Evolutionary conservation across 2,797 vertebrate genomes (phyloP).

Genomic region (Siniperca scherzeri): DNA sequence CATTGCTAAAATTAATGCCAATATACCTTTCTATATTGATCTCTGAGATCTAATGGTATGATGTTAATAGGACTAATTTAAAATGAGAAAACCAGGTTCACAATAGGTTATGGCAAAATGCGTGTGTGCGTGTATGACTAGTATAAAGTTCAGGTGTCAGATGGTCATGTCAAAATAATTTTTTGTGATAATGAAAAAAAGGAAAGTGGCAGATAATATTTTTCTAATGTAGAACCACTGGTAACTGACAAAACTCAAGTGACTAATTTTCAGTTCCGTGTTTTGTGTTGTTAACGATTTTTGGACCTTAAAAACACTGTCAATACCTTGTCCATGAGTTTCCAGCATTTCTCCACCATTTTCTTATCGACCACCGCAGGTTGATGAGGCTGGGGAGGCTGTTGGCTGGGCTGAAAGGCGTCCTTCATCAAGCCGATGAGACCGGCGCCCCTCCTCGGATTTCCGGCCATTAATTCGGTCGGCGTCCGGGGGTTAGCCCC

Average conservation of each 20-base stretch:
- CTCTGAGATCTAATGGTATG: background rate
- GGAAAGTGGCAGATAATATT: background rate
- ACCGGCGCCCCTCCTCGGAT: slow-evolving; percentile 92
- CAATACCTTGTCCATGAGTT: slow-evolving; percentile 94
- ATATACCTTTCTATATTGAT: background rate
- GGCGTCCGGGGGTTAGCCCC: slow-evolving; percentile 73
- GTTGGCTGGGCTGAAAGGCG: slow-evolving; percentile 93
- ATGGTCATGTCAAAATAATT: background rate
- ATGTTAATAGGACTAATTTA: background rate
- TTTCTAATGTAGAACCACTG: background rate
- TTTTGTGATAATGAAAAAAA: background rate
- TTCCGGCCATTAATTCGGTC: slow-evolving; percentile 87
- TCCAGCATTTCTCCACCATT: slow-evolving; percentile 97
- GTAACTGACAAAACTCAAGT: background rate
- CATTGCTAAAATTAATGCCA: background rate
- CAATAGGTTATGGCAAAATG: background rate
- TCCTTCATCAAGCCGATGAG: slow-evolving; percentile 96
- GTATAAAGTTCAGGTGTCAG: background rate
- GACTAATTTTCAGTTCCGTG: background rate
- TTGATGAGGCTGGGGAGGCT: slow-evolving; percentile 91
- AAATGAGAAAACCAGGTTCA: background rate
- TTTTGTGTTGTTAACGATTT: background rate
- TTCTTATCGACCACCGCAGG: slow-evolving; percentile 93
- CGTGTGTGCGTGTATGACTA: background rate
- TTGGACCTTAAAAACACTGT: background rate